phyloP scores from a whole-genome alignment of 2,888 invertebrate species.

The Pinctada fucata region DNA sequence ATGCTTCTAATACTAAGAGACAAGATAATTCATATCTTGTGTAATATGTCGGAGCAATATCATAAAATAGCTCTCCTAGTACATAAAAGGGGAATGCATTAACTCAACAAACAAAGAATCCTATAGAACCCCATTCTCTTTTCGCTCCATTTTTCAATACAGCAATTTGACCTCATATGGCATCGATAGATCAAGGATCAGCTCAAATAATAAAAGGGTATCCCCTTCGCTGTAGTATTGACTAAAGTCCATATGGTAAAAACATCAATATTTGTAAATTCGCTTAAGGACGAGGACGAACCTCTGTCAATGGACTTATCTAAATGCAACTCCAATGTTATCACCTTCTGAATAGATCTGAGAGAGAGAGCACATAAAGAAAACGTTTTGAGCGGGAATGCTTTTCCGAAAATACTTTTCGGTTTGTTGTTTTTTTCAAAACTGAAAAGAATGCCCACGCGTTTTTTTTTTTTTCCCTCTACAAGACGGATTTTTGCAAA shows the following conservation, averaged over 20 bases:
- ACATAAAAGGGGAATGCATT: not conserved
- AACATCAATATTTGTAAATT: not conserved
- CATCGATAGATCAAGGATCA: not conserved
- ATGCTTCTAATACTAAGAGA: not conserved
- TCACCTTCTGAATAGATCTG: not conserved
- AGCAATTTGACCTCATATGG: too few relatives aligned
- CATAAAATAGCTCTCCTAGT: not conserved
- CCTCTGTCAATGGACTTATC: not conserved
- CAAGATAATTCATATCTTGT: not conserved
- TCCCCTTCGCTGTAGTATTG: not conserved
- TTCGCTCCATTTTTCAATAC: too few relatives aligned
- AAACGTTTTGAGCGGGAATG: too few relatives aligned
- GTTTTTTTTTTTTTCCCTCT: too few relatives aligned
- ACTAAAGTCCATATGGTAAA: not conserved
- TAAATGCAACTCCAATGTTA: not conserved
- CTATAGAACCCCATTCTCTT: too few relatives aligned
- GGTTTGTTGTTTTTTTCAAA: too few relatives aligned
- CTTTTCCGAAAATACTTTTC: too few relatives aligned
- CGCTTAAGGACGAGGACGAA: too few relatives aligned
- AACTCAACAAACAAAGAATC: not conserved
- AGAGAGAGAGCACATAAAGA: too few relatives aligned
- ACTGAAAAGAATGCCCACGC: too few relatives aligned
- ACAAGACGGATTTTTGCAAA: too few relatives aligned
- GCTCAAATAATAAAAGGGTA: not conserved
- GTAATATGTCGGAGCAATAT: not conserved